Conservation (phyloP, 2,797 vertebrate genomes). For the Lagodon rhomboides region DNA sequence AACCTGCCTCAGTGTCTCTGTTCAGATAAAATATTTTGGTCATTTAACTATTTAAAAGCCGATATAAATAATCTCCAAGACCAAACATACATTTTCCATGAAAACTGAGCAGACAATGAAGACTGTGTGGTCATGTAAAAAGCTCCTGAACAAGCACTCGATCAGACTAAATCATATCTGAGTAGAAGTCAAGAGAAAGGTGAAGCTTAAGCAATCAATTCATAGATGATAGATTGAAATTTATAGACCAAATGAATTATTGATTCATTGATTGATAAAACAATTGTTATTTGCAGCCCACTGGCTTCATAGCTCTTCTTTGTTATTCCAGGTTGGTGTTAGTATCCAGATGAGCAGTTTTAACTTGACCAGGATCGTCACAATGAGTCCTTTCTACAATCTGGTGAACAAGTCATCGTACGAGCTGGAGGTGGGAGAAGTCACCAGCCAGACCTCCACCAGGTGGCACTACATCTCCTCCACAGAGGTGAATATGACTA, state of each 20-base stretch:
- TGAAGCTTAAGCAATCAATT: too few species aligned
- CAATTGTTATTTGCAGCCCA: not conserved
- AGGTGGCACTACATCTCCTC: conserved; percentile 93
- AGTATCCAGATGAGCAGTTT: conserved; percentile 97
- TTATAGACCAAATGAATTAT: not conserved
- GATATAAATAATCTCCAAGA: too few species aligned
- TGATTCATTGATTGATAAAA: not conserved
- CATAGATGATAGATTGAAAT: too few species aligned
- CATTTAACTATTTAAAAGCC: too few species aligned
- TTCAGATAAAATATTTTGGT: too few species aligned
- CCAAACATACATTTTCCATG: too few species aligned
- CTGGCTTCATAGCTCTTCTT: not conserved
- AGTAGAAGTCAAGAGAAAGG: too few species aligned
- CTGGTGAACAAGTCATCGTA: conserved; percentile 93
- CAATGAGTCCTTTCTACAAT: conserved; percentile 95
- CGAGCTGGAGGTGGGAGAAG: conserved; percentile 97
- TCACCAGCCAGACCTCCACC: conserved; percentile 78
- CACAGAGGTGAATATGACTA: conserved; percentile 86
- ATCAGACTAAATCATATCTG: too few species aligned
- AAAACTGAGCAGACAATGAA: too few species aligned
- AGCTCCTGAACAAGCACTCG: too few species aligned
- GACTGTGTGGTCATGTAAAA: too few species aligned
- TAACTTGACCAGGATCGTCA: conserved; percentile 94
- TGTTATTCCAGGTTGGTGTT: conserved; percentile 90
- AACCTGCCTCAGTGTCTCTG: not conserved